Base-by-base conservation (phyloP, 1,140 invertebrate species). In the Drosophila suzukii region DNA sequence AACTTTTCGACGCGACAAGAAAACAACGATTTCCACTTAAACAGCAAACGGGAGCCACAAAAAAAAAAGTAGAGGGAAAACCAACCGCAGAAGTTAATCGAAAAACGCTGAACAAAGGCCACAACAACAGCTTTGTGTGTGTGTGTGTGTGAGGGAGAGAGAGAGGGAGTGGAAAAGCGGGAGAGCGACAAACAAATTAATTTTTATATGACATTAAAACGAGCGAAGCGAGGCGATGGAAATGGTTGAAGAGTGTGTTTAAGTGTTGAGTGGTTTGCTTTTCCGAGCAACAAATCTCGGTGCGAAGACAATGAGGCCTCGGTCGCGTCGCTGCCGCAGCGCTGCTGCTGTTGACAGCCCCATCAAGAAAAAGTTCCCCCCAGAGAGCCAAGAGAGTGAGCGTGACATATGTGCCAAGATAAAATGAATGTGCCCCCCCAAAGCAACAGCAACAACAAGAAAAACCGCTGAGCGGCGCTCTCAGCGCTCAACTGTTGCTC, bases 181-280 rank as follows among this genome's bases (percentile, higher is more conserved):
- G 46, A 63, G 75, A 84, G 85, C 77, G 85, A 76, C 85, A 89
- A 89, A 89, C 85, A 89, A 89, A 89, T 89, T 89, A 89, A 90
- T 90, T 89, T 89, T 90, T 89, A 89, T 89, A 84, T 89, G 84
- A 89, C 81, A 89, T 89, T 80, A 88, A 88, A 89, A 89, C 85
- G 80, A 89, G 80, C 80, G 80, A 89, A 59, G 72, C 76, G 84
- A 84, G 76, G 80, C 83, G 72, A 77, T 73, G 65, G 66, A 78
- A 79, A 79, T 71, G 70, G 72, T 43, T 80, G 72, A 67, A 83
- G 74, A 70, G 67, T 68, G 65, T 68, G 65, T 68, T 66, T 81
- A 85, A 86, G 83, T 86, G 83, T 86, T 82, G 83, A 86, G 82
- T 85, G 77, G 79, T 75, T 78, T 56, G 67, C 65, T 51, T 53